Base-by-base conservation (phyloP, 1,140 invertebrate genomes). In the Chionoecetes opilio region DNA sequence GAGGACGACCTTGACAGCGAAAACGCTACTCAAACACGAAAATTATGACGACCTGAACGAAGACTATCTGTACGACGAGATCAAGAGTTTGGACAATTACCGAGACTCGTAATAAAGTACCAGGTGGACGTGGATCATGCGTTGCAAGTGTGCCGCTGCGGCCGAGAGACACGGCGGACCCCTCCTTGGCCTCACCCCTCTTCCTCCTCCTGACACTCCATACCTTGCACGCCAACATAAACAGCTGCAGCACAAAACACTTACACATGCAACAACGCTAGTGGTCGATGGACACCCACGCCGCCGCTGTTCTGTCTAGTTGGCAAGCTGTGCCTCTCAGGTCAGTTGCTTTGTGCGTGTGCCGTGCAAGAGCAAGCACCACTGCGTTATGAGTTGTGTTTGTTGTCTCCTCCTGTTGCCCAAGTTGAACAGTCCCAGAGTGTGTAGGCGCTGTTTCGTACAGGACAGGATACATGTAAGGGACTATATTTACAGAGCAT, bases 101-200 rank as follows among this genome's bases (percentile, higher is more conserved):
- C 32, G 88, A 94, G 37, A 82, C 32, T 21, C n/a, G n/a, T n/a
- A n/a, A 82, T 91, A 0, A 82, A 94, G 53, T 82, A 85, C 37
- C 88, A 91, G 89, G 94, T 91, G 82, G 94, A 94, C n/a, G 63
- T 94, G 95, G 95, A 95, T 95, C 37, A 41, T 95, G 17, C 82
- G 95, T 92, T 95, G 95, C 41, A 90, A 93, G 38, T 95, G 95
- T 86, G 37, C 21, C 26, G 5, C 35, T 26, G n/a, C 41, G 17
- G 92, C 82, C 21, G 82, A 86, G n/a, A 29, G n/a, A n/a, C n/a
- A n/a, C n/a, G n/a, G n/a, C 41, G 84, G 31, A 84, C 26, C n/a
- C 26, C 11, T 26, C n/a, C 29, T 32, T 37, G n/a, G 26, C 26
- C 11, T 26, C n/a, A 9, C 46, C 2, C 82, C 31, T n/a, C 29